Evolutionary conservation across 2,797 vertebrate species (phyloP), one percentile per base, ranked within the genome.

Genomic region (Melanotaenia trifasciata): DNA sequence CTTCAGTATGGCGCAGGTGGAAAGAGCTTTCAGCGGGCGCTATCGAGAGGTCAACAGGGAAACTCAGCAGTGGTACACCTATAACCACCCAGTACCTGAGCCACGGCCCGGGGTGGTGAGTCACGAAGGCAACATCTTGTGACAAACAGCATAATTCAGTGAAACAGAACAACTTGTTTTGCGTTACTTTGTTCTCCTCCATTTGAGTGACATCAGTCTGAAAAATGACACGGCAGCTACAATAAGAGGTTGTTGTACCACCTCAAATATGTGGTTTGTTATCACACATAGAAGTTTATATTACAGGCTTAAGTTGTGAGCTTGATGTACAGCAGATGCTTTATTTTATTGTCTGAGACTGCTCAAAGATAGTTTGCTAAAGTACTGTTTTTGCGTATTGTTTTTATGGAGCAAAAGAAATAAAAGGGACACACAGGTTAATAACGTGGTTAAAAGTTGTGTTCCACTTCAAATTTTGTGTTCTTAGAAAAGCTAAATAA

Each of bases 41-140:
- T 98, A 98, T 91, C 93, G 96, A 72, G 96, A 97, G 79, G 96
- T 98, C 85, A 98, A 98, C 93, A 93, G 96, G 0, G 97, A 98
- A 87, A 97, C 96, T 0, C 97, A 97, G 92, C 97, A 97, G 92
- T 98, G 97, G 97, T 97, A 97, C 91, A 97, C 96, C 0, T 96
- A 95, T 90, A 97, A 96, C 11, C 84, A 96, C 69, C 90, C 92
- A 0, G 93, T 95, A 64, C 97, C 96, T 0, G 94, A 95, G 8
- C 97, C 97, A 1, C 94, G 97, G 47, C 97, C 97, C 0, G 97
- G 97, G 70, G 93, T 88, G 57, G 97, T 98, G 79, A 90, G 95
- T 85, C 28, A 1, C 18, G 35, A 14, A 45, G 0, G 9, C 58
- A 51, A 26, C 22, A 40, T 57, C 56, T 59, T 73, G 58, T 62